Evolutionary conservation across 2,888 invertebrate genomes (phyloP).

Genomic region (Agapetus fuscipes): DNA sequence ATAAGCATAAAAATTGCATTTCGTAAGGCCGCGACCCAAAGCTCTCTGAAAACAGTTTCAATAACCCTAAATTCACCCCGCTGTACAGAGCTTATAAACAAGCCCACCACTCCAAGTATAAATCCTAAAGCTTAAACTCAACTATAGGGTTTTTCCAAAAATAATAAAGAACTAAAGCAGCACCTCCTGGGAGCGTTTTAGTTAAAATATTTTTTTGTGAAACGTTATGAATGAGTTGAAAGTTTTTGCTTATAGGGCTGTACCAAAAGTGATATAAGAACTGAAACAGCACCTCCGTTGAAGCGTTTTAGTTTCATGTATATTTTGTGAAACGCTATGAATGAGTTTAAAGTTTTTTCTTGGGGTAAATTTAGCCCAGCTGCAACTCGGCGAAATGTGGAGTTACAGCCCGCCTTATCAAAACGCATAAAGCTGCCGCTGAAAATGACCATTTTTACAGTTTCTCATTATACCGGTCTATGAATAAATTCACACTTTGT

Average conservation of each 20-base stretch:
- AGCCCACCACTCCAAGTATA: neutral
- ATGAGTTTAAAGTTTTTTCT: too few relatives aligned
- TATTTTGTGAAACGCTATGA: too few relatives aligned
- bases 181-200: too few relatives aligned
- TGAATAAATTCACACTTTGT: slow-evolving; percentile 45
- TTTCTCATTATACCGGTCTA: slow-evolving; percentile 45
- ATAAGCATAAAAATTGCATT: too few relatives aligned
- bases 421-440: slow-evolving; percentile 38
- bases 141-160: too few relatives aligned
- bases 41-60: slow-evolving; percentile 13
- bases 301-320: too few relatives aligned
- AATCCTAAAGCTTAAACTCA: too few relatives aligned
- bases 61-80: slow-evolving; percentile 20
- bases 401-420: slow-evolving; percentile 34
- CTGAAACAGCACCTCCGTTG: neutral
- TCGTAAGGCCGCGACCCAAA: too few relatives aligned
- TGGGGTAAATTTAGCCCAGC: too few relatives aligned
- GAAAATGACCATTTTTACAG: slow-evolving; percentile 45
- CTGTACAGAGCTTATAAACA: slow-evolving; percentile 3
- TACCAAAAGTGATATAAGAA: neutral
- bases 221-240: neutral
- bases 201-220: too few relatives aligned
- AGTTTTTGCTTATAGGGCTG: neutral
- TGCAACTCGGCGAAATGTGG: slow-evolving; percentile 8
- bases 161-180: slow-evolving; percentile 8